phyloP scores from a whole-genome alignment of 37 sponge, comb jelly and placozoan species.

The Geodia barretti region DNA sequence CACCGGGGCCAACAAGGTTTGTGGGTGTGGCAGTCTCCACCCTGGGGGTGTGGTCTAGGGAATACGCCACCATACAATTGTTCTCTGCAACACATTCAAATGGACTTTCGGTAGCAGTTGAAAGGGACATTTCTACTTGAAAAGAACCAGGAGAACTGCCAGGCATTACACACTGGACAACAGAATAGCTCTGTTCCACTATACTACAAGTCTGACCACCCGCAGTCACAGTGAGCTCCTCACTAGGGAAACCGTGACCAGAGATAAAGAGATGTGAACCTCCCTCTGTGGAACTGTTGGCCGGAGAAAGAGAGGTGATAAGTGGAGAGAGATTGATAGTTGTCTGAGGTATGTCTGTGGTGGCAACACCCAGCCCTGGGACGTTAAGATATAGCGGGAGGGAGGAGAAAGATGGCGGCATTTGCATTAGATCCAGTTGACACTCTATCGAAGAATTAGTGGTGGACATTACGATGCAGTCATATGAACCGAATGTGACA shows the following conservation, averaged over 20 bases:
- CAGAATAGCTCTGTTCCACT: slow-evolving; percentile 3
- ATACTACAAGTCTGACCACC: slow-evolving; percentile 8
- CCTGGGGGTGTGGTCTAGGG: slow-evolving; percentile 32
- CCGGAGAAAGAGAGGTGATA: slow-evolving; percentile 38
- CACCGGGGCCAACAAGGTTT: not conserved
- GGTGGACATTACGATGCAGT: slow-evolving; percentile 12
- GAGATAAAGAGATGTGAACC: slow-evolving; percentile 57
- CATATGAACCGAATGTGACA: slow-evolving; percentile 30
- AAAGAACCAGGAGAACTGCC: not conserved
- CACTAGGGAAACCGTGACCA: slow-evolving; percentile 38
- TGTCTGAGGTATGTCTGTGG: not conserved
- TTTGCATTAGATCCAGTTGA: not conserved
- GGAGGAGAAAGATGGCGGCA: slow-evolving; percentile 13
- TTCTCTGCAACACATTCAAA: not conserved
- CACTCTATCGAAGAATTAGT: slow-evolving; percentile 11
- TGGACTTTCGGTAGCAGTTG: not conserved
- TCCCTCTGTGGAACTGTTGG: slow-evolving; percentile 51
- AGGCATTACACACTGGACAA: slow-evolving; percentile 18
- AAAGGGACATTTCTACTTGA: not conserved
- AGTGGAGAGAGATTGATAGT: slow-evolving; percentile 16
- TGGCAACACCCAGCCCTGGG: slow-evolving; percentile 31
- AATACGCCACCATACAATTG: slow-evolving; percentile 31
- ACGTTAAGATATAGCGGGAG: slow-evolving; percentile 30
- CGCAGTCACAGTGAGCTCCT: slow-evolving; percentile 6
- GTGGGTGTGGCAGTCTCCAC: slow-evolving; percentile 15